phyloP scores from a whole-genome alignment of 2,888 invertebrate species.

The Lasioglossum lativentre region DNA sequence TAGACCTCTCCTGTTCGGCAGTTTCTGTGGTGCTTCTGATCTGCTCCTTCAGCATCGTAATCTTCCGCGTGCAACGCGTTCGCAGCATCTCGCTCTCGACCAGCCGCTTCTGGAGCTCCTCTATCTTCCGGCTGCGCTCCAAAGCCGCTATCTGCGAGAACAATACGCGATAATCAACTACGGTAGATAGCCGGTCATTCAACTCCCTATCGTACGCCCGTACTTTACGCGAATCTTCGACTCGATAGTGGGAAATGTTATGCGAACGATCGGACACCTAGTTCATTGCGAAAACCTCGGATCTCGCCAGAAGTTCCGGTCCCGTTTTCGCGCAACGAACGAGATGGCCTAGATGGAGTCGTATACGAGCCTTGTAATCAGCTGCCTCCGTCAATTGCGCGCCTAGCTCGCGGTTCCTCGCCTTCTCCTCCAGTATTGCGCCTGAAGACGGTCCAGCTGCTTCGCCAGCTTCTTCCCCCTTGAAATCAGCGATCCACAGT shows the following conservation, averaged over 20 bases:
- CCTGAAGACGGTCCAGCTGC: constrained; percentile 92
- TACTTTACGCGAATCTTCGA: too few species aligned
- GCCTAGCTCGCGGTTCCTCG: constrained; percentile 93
- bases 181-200: too few species aligned
- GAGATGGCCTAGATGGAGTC: too few species aligned
- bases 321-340: too few species aligned
- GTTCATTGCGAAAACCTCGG: too few species aligned
- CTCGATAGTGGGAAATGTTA: too few species aligned
- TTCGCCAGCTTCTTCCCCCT: constrained; percentile 92
- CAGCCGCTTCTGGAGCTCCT: constrained; percentile 92
- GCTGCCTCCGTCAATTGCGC: constrained; percentile 94
- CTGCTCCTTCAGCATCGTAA: constrained; percentile 90
- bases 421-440: constrained; percentile 93
- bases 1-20: constrained; percentile 89
- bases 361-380: constrained; percentile 90
- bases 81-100: constrained; percentile 93
- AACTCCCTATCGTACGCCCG: too few species aligned
- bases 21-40: constrained; percentile 89
- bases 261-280: not conserved
- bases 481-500: not conserved
- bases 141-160: constrained; percentile 90
- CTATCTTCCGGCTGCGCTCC: constrained; percentile 93
- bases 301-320: too few species aligned
- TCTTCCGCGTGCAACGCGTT: constrained; percentile 90
- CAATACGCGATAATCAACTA: not conserved